phyloP scores from a whole-genome alignment of 2,113 vertebrate species.

The Trogon melanurus region DNA sequence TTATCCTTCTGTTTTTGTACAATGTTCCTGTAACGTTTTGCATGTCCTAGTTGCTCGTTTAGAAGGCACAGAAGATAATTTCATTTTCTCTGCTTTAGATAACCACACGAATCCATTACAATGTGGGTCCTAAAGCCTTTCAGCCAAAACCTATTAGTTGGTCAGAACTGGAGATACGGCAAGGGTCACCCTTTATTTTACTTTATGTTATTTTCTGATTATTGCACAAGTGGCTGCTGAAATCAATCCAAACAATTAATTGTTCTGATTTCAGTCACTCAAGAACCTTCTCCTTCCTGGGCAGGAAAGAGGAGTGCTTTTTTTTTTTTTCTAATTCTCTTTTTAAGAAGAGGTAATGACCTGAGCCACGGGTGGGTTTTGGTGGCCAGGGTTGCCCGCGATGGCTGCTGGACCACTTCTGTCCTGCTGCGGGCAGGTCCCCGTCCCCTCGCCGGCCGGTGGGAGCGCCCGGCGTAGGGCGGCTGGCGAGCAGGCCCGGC shows the following conservation, averaged over 20 bases:
- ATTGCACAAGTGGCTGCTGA: neutral
- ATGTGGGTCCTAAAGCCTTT: neutral
- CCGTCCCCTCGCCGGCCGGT: slow-evolving; percentile 33
- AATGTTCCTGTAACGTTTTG: neutral
- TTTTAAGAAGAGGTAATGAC: neutral
- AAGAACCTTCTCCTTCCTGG: neutral
- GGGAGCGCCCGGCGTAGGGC: slow-evolving; percentile 21
- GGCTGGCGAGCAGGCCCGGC: slow-evolving; percentile 75
- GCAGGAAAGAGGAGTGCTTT: neutral
- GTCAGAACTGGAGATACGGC: neutral
- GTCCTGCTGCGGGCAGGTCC: slow-evolving; percentile 49
- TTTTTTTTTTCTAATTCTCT: neutral
- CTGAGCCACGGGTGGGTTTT: neutral
- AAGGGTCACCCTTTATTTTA: neutral
- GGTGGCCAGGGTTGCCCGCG: neutral
- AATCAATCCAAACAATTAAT: neutral
- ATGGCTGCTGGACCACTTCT: neutral
- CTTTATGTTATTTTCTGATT: neutral
- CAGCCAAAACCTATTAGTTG: accelerated
- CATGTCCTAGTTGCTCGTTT: neutral
- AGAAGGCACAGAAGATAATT: neutral
- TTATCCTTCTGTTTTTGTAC: neutral
- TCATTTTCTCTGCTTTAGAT: neutral
- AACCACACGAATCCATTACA: neutral
- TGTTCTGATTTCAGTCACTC: neutral